Evolutionary conservation across 2,888 invertebrate species (phyloP), one percentile per base, ranked within the genome.

Genomic region (Drosophila melanocephala): DNA sequence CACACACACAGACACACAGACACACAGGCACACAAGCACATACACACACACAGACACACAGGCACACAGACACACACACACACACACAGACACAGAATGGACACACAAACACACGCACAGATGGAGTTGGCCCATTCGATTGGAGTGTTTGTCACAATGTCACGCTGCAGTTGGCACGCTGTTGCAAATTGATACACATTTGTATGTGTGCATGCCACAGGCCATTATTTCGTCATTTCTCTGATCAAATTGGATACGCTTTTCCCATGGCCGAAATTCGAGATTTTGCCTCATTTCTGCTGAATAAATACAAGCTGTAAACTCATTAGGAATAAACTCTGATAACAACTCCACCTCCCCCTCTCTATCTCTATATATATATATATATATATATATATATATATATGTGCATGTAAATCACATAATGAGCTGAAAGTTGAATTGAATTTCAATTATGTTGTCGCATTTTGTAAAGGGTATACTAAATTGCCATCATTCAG

Each of bases 381-480:
- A 37, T 16, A 37, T 12, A 12, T n/a, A 42, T 12, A 9, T 22
- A 33, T 19, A 3, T 19, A 39, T 19, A 39, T 39, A 19, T 39
- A 19, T 5, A 16, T 35, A 33, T 19, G 0, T n/a, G n/a, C n/a
- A 37, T 37, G 37, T 16, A 6, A 37, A n/a, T 14, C 35, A 16
- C 47, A 26, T 22, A 22, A 47, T 16, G 22, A 26, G 47, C 16
- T 0, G 19, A 1, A 32, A 33, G n/a, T 33, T 22, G n/a, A 32
- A 42, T 22, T 42, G 58, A 5, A 14, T 42, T 10, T 42, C 14
- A 35, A 30, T n/a, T 16, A 7, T 22, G 16, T 19, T 26, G 10
- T 7, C n/a, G 28, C 39, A 12, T 14, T 52, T 26, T 26, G 1
- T 32, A 5, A 39, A 77, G 76, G 52, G 67, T 67, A 78, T 76